Conservation (phyloP, 2,888 invertebrate genomes). For the Ferrisia virgata region DNA sequence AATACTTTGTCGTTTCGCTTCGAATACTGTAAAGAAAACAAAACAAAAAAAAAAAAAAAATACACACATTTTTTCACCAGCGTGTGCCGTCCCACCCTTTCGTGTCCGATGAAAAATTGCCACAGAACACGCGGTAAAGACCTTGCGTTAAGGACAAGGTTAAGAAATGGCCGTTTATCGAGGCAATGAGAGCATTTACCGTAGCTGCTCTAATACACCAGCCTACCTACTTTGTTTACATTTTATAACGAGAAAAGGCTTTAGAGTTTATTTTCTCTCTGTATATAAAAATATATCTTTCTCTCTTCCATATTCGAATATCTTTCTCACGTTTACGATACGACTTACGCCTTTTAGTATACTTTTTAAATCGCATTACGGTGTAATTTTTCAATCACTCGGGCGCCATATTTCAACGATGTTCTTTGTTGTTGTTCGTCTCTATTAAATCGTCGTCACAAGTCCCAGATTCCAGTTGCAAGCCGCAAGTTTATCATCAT, state of each 20-base stretch:
- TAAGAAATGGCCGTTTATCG: neutral
- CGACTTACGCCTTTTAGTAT: too few species aligned
- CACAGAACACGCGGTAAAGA: neutral
- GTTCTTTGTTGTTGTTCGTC: too few species aligned
- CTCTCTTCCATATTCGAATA: neutral
- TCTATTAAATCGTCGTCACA: too few species aligned
- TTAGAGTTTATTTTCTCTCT: neutral
- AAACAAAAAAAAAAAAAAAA: too few species aligned
- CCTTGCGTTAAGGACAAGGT: conserved; percentile 15
- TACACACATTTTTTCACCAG: too few species aligned
- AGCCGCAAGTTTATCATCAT: too few species aligned
- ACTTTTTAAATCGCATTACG: neutral
- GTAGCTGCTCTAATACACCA: too few species aligned
- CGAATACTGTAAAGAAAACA: neutral
- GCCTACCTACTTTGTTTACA: neutral
- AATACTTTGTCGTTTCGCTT: neutral
- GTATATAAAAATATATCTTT: neutral
- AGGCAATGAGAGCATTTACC: neutral
- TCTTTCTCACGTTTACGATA: too few species aligned
- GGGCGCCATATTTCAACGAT: neutral
- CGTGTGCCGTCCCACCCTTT: too few species aligned
- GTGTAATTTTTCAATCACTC: neutral
- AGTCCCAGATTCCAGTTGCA: too few species aligned
- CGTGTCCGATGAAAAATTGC: conserved; percentile 10
- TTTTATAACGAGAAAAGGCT: neutral